Conservation (phyloP, 1,140 invertebrate species). For the Ostrea edulis region DNA sequence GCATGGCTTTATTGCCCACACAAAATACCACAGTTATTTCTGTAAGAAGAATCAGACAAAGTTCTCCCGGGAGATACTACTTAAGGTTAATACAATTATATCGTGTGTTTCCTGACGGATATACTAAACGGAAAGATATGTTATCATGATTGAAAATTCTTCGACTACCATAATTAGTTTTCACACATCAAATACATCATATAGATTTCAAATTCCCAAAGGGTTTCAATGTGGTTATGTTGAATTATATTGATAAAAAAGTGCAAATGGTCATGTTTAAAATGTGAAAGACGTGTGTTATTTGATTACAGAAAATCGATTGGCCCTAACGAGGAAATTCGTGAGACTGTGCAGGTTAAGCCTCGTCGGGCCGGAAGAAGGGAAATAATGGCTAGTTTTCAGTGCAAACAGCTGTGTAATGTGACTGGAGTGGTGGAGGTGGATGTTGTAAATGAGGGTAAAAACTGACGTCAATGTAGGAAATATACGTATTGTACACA, state of each 20-base stretch:
- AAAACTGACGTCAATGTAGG: neutral
- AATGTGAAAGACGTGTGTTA: slow-evolving; percentile 13
- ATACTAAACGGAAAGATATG: neutral
- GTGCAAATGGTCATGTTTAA: neutral
- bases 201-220: neutral
- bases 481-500: neutral
- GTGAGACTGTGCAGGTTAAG: slow-evolving; percentile 71
- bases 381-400: slow-evolving; percentile 73
- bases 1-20: neutral
- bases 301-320: slow-evolving; percentile 68
- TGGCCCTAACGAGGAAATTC: slow-evolving; percentile 70
- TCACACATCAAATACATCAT: neutral
- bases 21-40: neutral
- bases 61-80: neutral
- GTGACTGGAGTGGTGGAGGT: slow-evolving; percentile 72
- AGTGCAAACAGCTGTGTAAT: slow-evolving; percentile 74
- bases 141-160: neutral
- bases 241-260: neutral
- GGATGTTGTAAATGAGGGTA: slow-evolving; percentile 65
- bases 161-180: slow-evolving; percentile 6
- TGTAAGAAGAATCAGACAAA: neutral
- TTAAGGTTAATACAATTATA: neutral
- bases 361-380: slow-evolving; percentile 68
- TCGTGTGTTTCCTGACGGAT: neutral
- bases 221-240: neutral